Conservation (phyloP, 2,797 vertebrate genomes). For the Muraenolepis orangiensis region DNA sequence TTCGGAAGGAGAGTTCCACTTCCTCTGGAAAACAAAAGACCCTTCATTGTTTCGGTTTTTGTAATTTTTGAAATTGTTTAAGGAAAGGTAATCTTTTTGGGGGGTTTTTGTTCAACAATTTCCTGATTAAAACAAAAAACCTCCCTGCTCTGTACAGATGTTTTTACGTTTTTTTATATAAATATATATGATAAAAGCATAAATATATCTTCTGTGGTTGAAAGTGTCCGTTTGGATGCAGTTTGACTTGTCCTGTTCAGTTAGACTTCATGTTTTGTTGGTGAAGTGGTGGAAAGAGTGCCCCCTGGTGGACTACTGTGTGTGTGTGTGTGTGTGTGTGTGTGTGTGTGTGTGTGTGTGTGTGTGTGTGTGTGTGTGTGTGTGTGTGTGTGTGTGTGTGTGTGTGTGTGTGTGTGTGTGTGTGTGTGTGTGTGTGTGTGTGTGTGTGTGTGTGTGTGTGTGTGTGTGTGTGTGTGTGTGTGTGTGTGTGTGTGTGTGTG, state of each 20-base stretch:
- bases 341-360: no score
- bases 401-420: neutral
- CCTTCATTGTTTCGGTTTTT: neutral
- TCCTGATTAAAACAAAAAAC: neutral
- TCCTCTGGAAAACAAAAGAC: neutral
- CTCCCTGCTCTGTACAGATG: neutral
- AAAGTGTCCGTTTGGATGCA: neutral
- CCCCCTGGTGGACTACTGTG: no score
- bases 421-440: neutral
- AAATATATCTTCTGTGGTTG: slow-evolving; percentile 2
- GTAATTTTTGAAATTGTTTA: neutral
- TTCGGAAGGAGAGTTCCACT: neutral
- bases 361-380: no score
- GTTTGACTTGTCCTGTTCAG: no score
- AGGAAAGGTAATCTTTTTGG: neutral
- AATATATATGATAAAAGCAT: slow-evolving; percentile 2
- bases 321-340: no score
- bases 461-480: no score
- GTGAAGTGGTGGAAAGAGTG: no score
- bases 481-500: no score
- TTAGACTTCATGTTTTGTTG: no score
- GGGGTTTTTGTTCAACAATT: neutral
- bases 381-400: no score
- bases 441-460: no score
- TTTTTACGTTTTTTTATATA: slow-evolving; percentile 1